These are phyloP conservation scores for Cyprinus carpio DNA, from an alignment of 2,113 vertebrate genomes.

Conservation along the genomic window DNA sequence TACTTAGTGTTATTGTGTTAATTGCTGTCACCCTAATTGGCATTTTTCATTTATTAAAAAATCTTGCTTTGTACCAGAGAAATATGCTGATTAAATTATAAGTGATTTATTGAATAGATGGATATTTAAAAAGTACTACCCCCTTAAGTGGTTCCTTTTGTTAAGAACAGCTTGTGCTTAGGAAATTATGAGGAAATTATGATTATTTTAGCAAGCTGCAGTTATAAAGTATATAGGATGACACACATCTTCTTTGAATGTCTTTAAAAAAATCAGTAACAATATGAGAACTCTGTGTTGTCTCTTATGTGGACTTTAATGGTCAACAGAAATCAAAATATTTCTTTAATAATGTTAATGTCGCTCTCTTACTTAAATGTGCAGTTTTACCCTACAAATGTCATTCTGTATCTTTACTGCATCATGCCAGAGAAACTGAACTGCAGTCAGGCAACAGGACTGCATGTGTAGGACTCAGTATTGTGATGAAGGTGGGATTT, in stretches of 20 bases:
- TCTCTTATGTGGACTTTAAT: background rate
- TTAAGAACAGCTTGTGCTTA: no score
- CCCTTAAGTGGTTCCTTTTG: no score
- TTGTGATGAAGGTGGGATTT: slow-evolving; percentile 14
- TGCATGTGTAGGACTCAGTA: background rate
- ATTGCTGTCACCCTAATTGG: background rate
- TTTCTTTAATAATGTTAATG: background rate
- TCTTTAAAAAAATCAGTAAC: no score
- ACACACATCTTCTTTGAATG: background rate
- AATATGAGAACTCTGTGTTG: background rate
- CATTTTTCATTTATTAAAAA: background rate
- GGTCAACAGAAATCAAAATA: background rate
- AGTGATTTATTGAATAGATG: background rate
- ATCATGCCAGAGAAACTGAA: background rate
- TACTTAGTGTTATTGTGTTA: background rate
- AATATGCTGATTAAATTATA: background rate
- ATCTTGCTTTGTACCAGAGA: background rate
- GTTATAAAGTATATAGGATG: background rate
- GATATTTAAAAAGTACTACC: background rate
- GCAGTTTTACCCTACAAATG: background rate
- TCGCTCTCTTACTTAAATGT: background rate
- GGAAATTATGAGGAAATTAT: no score
- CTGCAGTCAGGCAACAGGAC: background rate
- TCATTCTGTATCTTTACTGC: background rate
- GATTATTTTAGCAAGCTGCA: background rate